Evolutionary conservation across 2,888 invertebrate species (phyloP), one percentile per base, ranked within the genome.

Genomic region (Teinopalpus imperialis): DNA sequence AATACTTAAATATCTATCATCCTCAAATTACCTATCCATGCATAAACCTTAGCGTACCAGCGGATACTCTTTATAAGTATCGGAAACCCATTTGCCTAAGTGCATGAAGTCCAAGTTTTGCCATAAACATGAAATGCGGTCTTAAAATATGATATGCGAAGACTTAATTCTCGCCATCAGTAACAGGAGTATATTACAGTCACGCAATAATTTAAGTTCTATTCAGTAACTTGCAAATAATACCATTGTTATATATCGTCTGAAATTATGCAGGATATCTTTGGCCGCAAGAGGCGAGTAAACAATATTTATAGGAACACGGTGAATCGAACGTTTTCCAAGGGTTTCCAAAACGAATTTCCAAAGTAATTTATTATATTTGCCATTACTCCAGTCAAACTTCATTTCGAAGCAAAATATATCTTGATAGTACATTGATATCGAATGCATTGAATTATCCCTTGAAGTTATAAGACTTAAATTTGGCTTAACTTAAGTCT

Each of bases 61-160:
- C 66, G 67, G 66, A 74, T 74, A 78, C 74, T 74, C n/a, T 65
- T 81, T 82, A 77, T 79, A 85, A 85, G 80, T 86, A 87, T 88
- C 81, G 83, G 80, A 85, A 88, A 86, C 71, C 85, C 83, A 88
- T 87, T 88, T 83, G 70, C 81, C 71, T 88, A 83, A 88, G 87
- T 87, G 85, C 85, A 83, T 76, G 79, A 74, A 83, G 81, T 79
- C 75, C 73, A 86, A 87, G 81, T 86, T 88, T 83, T 74, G 75
- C 81, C 73, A 85, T 88, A 86, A 86, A 83, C 86, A 83, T 85
- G 82, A 86, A 81, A 81, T 79, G 86, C 81, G 81, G 74, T 75
- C 68, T 70, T 72, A 69, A 74, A 76, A 78, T 79, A 41, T 47
- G 41, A 47, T 47, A 47, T 41, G 46, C 35, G 35, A 41, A 36